Conservation (phyloP, 2,888 invertebrate genomes). For the Brenthis daphne region DNA sequence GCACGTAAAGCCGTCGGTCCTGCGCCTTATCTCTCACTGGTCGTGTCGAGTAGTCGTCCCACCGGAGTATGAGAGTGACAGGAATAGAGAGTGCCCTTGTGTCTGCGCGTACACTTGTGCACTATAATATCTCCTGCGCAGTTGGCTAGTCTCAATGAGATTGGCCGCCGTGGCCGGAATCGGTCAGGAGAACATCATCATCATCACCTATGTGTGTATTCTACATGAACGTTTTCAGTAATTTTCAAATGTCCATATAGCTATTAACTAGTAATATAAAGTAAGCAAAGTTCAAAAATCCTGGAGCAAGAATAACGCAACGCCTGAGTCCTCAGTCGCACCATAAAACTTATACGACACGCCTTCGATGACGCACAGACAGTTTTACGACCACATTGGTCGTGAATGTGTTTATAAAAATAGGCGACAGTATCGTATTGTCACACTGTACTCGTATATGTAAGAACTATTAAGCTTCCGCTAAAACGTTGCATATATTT, state of each 20-base stretch:
- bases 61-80: too few species aligned
- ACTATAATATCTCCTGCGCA: too few species aligned
- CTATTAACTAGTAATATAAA: neutral
- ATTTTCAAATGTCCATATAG: neutral
- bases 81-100: too few species aligned
- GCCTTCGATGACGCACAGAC: slow-evolving; percentile 73
- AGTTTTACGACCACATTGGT: slow-evolving; percentile 55
- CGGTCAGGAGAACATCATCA: too few species aligned
- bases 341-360: slow-evolving; percentile 68
- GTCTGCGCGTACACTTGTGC: too few species aligned
- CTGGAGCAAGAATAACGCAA: slow-evolving; percentile 17
- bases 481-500: slow-evolving; percentile 6
- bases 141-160: too few species aligned
- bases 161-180: too few species aligned
- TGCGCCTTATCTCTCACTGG: too few species aligned
- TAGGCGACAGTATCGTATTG: slow-evolving; percentile 23
- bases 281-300: slow-evolving; percentile 4
- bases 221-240: neutral
- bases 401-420: slow-evolving; percentile 30
- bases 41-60: too few species aligned
- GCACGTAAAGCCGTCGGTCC: too few species aligned
- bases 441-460: neutral
- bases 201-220: neutral
- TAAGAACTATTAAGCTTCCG: slow-evolving; percentile 1
- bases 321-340: slow-evolving; percentile 42